A percentile compares a stretch with the other conserved stretches of the same genome.
These are phyloP conservation scores for Plecturocebus donacophilus DNA, from an alignment of 2,113 vertebrate species.

Conservation along the genomic window DNA sequence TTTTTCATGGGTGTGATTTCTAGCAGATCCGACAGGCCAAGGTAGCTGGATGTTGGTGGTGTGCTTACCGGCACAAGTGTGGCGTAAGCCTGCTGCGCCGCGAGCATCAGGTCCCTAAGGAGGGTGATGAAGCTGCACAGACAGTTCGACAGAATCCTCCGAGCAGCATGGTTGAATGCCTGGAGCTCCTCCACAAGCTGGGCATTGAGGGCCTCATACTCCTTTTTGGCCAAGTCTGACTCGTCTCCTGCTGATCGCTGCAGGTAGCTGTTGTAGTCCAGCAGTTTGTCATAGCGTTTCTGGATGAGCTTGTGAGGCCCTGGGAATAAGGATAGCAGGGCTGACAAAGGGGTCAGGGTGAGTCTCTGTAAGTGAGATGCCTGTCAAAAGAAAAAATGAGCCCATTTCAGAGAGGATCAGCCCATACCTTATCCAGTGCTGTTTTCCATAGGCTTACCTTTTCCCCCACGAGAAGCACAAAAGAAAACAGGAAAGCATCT, in stretches of 20 bases:
- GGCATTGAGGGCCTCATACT: conserved; percentile 95
- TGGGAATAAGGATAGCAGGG: conserved; percentile 91
- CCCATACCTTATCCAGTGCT: fast-evolving
- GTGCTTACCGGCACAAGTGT: conserved; percentile 85
- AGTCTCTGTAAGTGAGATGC: conserved; percentile 87
- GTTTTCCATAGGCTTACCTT: background rate
- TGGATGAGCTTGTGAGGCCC: conserved; percentile 98
- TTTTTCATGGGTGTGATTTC: background rate
- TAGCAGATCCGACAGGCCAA: fast-evolving
- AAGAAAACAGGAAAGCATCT: background rate
- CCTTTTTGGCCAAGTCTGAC: conserved; percentile 89
- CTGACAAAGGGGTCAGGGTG: conserved; percentile 89
- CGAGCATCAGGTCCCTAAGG: conserved; percentile 84
- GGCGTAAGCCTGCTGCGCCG: conserved; percentile 80
- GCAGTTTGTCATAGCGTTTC: conserved; percentile 97
- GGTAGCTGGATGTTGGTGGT: background rate
- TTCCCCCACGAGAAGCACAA: background rate
- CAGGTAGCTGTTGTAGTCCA: conserved; percentile 93
- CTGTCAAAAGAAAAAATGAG: conserved; percentile 81
- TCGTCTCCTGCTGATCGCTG: conserved; percentile 88
- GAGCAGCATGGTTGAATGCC: conserved; percentile 91
- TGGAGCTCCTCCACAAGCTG: conserved; percentile 95
- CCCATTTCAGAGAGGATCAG: background rate
- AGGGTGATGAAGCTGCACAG: conserved; percentile 87
- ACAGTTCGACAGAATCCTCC: conserved; percentile 89